A percentile compares a stretch with the other conserved stretches of the same genome.
Conservation (phyloP, 2,113 vertebrate genomes). For the Chamaetylas fuelleborni region DNA sequence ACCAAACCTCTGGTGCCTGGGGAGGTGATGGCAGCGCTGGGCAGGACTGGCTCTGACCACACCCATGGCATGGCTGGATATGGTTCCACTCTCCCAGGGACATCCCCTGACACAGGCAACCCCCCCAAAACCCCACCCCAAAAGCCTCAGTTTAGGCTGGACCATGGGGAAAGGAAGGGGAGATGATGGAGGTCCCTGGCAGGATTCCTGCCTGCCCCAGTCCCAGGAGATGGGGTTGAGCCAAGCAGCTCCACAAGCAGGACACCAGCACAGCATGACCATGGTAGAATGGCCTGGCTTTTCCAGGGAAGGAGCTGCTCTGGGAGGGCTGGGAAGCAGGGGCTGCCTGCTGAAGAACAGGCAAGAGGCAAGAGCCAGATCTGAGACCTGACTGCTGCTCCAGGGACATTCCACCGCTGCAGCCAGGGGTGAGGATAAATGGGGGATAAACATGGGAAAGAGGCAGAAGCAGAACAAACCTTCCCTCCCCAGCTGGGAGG, state of each 20-base stretch:
- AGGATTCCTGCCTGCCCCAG: background rate
- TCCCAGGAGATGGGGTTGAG: background rate
- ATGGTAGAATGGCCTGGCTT: accelerated
- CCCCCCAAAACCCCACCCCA: background rate
- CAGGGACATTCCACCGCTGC: background rate
- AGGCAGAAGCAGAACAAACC: background rate
- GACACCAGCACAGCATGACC: accelerated
- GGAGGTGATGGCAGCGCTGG: background rate
- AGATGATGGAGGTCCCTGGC: background rate
- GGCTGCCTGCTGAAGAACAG: background rate
- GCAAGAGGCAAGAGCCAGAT: background rate
- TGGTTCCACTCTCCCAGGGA: background rate
- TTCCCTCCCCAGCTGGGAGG: background rate
- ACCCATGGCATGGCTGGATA: accelerated
- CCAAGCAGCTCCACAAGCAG: background rate
- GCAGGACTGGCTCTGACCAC: background rate
- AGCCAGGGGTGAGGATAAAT: background rate
- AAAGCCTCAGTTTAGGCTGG: background rate
- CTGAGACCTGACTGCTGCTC: background rate
- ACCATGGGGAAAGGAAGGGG: background rate
- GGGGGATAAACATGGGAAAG: background rate
- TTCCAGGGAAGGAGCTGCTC: background rate
- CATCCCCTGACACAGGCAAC: background rate
- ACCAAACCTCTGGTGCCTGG: background rate
- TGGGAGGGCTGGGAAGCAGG: background rate